These are phyloP conservation scores for Aythya baeri DNA, from an alignment of 2,113 vertebrate genomes.

Conservation along the genomic window DNA sequence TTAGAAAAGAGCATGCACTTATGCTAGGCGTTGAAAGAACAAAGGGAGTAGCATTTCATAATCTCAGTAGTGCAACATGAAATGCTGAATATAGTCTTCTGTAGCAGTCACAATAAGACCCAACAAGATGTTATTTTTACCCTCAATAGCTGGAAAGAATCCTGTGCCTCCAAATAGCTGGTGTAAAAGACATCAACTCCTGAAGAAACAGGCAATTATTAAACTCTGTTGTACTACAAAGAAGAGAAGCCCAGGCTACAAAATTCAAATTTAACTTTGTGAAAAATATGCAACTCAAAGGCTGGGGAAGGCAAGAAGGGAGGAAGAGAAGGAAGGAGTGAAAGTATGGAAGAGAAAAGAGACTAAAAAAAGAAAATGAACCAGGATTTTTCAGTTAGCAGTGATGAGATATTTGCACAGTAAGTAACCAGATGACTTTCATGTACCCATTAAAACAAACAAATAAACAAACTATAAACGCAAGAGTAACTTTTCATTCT, in stretches of 20 bases:
- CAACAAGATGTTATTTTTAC: neutral
- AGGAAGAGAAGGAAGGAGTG: neutral
- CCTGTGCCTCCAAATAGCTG: neutral
- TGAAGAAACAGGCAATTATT: neutral
- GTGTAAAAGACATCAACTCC: neutral
- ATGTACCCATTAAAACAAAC: neutral
- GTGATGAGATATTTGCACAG: neutral
- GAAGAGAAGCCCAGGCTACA: neutral
- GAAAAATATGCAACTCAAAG: neutral
- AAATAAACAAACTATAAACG: neutral
- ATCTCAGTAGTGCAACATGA: neutral
- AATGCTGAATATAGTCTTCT: neutral
- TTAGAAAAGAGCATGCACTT: neutral
- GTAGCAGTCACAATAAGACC: neutral
- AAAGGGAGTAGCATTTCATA: neutral
- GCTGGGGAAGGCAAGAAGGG: fast-evolving
- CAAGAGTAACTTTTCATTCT: neutral
- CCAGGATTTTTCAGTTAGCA: neutral
- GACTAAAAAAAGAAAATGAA: neutral
- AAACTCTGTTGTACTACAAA: neutral
- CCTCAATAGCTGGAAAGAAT: neutral
- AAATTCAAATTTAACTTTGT: neutral
- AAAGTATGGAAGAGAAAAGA: neutral
- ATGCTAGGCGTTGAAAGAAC: neutral
- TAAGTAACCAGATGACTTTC: neutral